Conservation (phyloP, 2,113 vertebrate species). For the Nesoenas mayeri region DNA sequence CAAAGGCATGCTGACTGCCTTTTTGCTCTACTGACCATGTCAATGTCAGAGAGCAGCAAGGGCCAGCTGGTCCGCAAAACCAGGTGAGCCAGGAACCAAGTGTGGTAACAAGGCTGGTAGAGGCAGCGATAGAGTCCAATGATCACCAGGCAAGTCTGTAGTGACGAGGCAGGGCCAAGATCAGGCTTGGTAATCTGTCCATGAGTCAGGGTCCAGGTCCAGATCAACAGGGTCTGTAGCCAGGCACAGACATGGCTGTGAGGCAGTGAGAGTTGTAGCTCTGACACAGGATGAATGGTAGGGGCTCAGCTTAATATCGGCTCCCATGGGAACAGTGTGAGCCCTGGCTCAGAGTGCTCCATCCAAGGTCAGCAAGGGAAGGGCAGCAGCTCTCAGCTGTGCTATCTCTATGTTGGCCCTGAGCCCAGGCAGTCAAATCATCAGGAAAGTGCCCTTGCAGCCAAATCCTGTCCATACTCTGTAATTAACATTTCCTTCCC, state of each 20-base stretch:
- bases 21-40: neutral
- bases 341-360: neutral
- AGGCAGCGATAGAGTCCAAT: neutral
- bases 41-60: neutral
- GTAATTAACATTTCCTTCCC: neutral
- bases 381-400: neutral
- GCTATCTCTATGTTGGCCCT: neutral
- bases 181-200: neutral
- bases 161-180: neutral
- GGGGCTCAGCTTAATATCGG: accelerated
- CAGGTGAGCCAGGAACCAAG: neutral
- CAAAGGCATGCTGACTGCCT: neutral
- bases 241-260: neutral
- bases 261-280: neutral
- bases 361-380: neutral
- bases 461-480: neutral
- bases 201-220: neutral
- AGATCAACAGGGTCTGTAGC: neutral
- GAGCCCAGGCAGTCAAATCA: neutral
- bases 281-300: neutral
- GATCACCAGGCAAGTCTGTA: neutral
- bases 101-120: neutral
- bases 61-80: neutral
- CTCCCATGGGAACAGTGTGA: neutral
- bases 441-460: neutral